Base-by-base conservation (phyloP, 2,113 vertebrate species). In the Hippocampus mohnikei region DNA sequence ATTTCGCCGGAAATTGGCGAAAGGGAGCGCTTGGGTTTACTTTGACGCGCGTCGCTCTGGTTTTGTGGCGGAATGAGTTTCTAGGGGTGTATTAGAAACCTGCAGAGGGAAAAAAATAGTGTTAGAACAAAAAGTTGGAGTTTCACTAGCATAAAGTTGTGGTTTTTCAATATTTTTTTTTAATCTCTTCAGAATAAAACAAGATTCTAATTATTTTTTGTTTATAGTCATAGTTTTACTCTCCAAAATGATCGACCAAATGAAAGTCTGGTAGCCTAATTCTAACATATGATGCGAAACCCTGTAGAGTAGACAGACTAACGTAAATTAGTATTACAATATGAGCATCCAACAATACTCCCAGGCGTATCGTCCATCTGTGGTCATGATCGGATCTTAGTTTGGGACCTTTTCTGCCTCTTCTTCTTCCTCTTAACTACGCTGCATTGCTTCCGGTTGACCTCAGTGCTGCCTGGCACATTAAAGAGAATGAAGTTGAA, bases 1-100 rank as follows among this genome's bases (percentile, higher is more conserved):
- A 18, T 65, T 65, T 65, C 7, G 23, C 63, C 23, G 63, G 23
- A 65, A 65, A 65, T 65, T 65, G 41, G 41, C 21, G 13, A 25
- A 44, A 65, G 41, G 40, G 62, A 27, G 13, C 20, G 20, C 61
- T 41, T 10, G 8, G 20, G 59, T 61, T 61, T 61, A 37, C 37
- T 41, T 42, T 63, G n/a, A 46, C 41, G 23, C 37, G 40, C 23
- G 61, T 42, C 61, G 37, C n/a, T 65, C 13, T 46, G 5, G 15
- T 15, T 59, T 59, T 27, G 56, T 13, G 56, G 56, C 15, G 25
- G 56, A 59, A 59, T 44, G n/a, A 25, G 2, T 13, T n/a, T 33
- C 59, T 15, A 21, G 23, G 23, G 12, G 5, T 13, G 55, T 13
- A 13, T 25, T 12, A 6, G 55, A 11, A 25, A 58, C 5, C 12